These are phyloP conservation scores for Lobophora halterata DNA, from an alignment of 2,888 invertebrate genomes.

Conservation along the genomic window DNA sequence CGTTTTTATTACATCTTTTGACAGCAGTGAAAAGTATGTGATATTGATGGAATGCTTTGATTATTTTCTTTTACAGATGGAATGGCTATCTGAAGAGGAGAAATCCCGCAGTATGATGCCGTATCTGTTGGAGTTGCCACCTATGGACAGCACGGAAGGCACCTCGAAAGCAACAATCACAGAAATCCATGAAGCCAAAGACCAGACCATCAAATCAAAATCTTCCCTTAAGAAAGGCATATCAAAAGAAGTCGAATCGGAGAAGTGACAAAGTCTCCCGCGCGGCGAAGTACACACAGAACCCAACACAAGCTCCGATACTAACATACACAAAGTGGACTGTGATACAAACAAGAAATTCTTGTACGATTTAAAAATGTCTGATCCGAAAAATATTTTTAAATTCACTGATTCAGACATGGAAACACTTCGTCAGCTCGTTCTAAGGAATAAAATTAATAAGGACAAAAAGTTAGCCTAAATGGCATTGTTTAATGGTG, in stretches of 20 bases:
- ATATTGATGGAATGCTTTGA: neutral
- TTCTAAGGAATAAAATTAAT: constrained; percentile 30
- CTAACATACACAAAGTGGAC: constrained; percentile 41
- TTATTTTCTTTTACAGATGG: constrained; percentile 54
- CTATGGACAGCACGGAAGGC: constrained; percentile 43
- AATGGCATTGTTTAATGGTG: neutral
- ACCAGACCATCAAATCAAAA: constrained; percentile 30
- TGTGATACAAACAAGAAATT: constrained; percentile 55
- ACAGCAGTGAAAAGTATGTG: neutral
- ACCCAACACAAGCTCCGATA: constrained; percentile 35
- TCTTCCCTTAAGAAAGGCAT: constrained; percentile 35
- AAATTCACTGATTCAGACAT: constrained; percentile 50
- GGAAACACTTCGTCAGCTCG: constrained; percentile 44
- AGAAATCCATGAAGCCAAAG: constrained; percentile 32
- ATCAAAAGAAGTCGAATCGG: constrained; percentile 46
- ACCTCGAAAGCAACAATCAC: constrained; percentile 31
- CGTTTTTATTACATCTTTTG: no score
- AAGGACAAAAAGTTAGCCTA: constrained; percentile 22
- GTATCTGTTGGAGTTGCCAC: constrained; percentile 65
- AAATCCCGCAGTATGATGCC: constrained; percentile 74
- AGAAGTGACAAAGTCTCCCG: constrained; percentile 60
- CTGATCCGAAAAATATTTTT: constrained; percentile 41
- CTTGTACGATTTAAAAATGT: constrained; percentile 49
- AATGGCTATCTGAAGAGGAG: constrained; percentile 72
- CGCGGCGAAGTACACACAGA: constrained; percentile 32